These are phyloP conservation scores for Eueides isabella DNA, from an alignment of 1,140 invertebrate species.

Conservation along the genomic window DNA sequence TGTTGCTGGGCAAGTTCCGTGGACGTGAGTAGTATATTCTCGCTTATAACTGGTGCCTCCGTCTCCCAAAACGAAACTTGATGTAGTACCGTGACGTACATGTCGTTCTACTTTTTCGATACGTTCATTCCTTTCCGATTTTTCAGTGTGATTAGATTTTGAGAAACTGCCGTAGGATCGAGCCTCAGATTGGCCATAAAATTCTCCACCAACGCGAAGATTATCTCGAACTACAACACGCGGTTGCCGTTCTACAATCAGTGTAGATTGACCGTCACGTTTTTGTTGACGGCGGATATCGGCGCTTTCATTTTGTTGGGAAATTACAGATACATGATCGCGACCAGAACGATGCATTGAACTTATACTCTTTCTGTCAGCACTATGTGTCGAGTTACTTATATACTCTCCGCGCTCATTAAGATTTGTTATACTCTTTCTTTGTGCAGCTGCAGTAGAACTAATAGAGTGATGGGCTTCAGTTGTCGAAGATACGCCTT, in stretches of 20 bases:
- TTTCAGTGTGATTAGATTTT: constrained; percentile 76
- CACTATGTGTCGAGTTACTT: constrained; percentile 84
- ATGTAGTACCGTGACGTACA: constrained; percentile 85
- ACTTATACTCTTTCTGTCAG: constrained; percentile 88
- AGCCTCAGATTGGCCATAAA: constrained; percentile 85
- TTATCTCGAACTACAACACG: constrained; percentile 84
- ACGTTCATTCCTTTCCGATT: constrained; percentile 75
- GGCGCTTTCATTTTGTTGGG: constrained; percentile 74
- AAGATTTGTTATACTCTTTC: constrained; percentile 90
- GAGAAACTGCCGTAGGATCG: constrained; percentile 87
- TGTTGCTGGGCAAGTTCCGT: constrained; percentile 90
- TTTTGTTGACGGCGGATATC: constrained; percentile 71
- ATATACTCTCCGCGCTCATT: constrained; percentile 87
- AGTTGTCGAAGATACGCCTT: constrained; percentile 83
- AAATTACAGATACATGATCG: constrained; percentile 77
- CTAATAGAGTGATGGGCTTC: constrained; percentile 87
- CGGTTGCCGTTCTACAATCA: constrained; percentile 81
- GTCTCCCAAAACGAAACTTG: constrained; percentile 88
- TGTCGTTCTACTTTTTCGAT: constrained; percentile 78
- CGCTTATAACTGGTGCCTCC: constrained; percentile 88
- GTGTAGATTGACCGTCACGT: constrained; percentile 75
- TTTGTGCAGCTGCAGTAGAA: constrained; percentile 89
- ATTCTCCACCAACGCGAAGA: constrained; percentile 86
- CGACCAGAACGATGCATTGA: constrained; percentile 86
- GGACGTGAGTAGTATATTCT: constrained; percentile 87